A percentile compares a stretch with the other conserved stretches of the same genome.
Evolutionary conservation across 2,797 vertebrate genomes (phyloP).

Genomic region (Hephaestus fuliginosus): DNA sequence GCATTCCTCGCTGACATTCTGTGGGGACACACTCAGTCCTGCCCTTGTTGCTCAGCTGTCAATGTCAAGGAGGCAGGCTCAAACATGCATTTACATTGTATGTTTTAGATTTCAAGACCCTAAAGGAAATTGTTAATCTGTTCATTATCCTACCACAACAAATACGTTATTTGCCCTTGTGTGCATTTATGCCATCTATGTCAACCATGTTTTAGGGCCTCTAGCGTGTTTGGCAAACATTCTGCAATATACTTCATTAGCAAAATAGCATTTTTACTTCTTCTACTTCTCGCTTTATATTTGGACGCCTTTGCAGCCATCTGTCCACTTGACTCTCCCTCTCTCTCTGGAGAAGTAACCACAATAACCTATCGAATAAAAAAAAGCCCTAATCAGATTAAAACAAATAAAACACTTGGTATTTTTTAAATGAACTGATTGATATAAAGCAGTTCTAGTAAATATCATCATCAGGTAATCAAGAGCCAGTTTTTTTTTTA

Average conservation of each 20-base stretch:
- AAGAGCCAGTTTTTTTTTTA: neutral
- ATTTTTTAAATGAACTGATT: neutral
- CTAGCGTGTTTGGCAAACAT: neutral
- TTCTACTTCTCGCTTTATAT: neutral
- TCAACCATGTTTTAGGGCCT: neutral
- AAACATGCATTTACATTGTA: neutral
- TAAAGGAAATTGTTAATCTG: neutral
- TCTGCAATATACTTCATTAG: neutral
- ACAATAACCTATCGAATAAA: neutral
- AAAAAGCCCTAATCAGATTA: neutral
- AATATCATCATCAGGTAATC: neutral
- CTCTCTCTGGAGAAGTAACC: neutral
- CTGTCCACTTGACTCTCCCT: neutral
- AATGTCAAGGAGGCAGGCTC: constrained; percentile 23
- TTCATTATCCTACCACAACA: neutral
- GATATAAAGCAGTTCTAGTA: neutral
- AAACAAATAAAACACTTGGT: neutral
- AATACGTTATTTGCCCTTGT: neutral
- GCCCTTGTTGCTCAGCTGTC: constrained; percentile 37
- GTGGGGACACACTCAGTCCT: constrained; percentile 15
- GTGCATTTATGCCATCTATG: neutral
- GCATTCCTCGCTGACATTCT: constrained; percentile 23
- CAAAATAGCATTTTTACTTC: neutral
- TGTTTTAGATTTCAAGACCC: neutral
- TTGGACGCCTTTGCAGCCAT: constrained; percentile 11